These are phyloP conservation scores for Aelia acuminata DNA, from an alignment of 2,888 invertebrate species.

Conservation along the genomic window DNA sequence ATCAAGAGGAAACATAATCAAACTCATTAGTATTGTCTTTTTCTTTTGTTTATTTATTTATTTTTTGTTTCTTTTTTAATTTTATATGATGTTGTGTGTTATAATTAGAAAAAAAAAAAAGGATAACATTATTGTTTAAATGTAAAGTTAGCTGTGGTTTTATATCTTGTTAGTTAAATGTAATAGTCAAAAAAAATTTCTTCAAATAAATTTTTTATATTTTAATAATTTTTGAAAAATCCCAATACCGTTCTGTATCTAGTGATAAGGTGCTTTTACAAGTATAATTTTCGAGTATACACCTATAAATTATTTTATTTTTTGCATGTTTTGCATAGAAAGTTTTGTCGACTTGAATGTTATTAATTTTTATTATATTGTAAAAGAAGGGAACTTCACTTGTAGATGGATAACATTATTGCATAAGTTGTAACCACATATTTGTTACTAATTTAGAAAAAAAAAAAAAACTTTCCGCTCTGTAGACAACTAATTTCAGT, in stretches of 20 bases:
- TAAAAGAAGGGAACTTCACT: too few species aligned
- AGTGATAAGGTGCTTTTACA: neutral
- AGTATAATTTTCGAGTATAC: neutral
- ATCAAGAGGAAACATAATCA: slow-evolving; percentile 49
- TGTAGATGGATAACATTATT: too few species aligned
- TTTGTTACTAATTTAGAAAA: too few species aligned
- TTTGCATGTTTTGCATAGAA: slow-evolving; percentile 39
- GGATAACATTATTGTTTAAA: slow-evolving; percentile 14
- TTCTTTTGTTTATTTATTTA: slow-evolving; percentile 51
- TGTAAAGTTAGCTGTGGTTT: slow-evolving; percentile 41
- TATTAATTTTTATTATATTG: neutral
- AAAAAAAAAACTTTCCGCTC: too few species aligned
- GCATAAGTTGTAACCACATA: too few species aligned
- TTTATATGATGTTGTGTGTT: neutral
- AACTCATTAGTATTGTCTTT: slow-evolving; percentile 52
- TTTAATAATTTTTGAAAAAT: slow-evolving; percentile 34
- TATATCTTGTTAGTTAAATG: slow-evolving; percentile 41
- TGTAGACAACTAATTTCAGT: too few species aligned
- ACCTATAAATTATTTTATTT: neutral
- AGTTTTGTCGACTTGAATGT: slow-evolving; percentile 5
- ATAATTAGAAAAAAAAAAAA: neutral
- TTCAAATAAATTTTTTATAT: slow-evolving; percentile 37
- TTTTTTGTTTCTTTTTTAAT: slow-evolving; percentile 36
- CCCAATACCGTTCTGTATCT: slow-evolving; percentile 25
- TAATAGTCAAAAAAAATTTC: neutral